phyloP scores from a whole-genome alignment of 2,113 vertebrate species.

The Actinemys pallida region DNA sequence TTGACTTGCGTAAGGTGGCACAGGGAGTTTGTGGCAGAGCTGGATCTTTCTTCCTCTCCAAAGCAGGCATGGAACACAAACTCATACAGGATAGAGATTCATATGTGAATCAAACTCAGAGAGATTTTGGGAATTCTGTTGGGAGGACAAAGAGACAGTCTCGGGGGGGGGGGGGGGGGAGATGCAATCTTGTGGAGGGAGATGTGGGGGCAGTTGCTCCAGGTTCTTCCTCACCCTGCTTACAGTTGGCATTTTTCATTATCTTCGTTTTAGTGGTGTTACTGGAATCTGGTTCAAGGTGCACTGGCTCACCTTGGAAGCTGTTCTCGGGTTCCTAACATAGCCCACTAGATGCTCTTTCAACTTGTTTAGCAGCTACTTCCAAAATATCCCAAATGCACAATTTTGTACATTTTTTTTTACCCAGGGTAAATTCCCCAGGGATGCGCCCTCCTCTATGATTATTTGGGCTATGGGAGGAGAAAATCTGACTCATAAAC shows the following conservation, averaged over 20 bases:
- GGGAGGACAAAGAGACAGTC: constrained; percentile 39
- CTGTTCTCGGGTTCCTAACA: not conserved
- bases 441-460: constrained; percentile 45
- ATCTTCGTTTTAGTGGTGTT: constrained; percentile 56
- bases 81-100: not conserved
- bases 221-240: constrained; percentile 44
- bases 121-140: not conserved
- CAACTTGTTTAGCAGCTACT: constrained; percentile 40
- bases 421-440: constrained; percentile 23
- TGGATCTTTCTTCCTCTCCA: not conserved
- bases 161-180: not conserved
- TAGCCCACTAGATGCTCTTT: constrained; percentile 37
- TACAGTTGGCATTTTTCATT: constrained; percentile 52
- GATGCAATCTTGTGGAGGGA: not conserved
- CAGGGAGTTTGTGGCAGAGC: not conserved
- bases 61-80: not conserved
- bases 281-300: not conserved
- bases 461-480: constrained; percentile 34
- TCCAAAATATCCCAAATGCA: not conserved
- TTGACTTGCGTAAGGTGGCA: not conserved
- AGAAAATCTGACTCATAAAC: not conserved
- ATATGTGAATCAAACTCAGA: not conserved
- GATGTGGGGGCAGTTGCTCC: not conserved
- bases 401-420: constrained; percentile 46
- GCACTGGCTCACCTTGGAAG: constrained; percentile 38